Evolutionary conservation across 1,140 invertebrate genomes (phyloP), one percentile per base, ranked within the genome.

Genomic region (Drosophila repletoides): DNA sequence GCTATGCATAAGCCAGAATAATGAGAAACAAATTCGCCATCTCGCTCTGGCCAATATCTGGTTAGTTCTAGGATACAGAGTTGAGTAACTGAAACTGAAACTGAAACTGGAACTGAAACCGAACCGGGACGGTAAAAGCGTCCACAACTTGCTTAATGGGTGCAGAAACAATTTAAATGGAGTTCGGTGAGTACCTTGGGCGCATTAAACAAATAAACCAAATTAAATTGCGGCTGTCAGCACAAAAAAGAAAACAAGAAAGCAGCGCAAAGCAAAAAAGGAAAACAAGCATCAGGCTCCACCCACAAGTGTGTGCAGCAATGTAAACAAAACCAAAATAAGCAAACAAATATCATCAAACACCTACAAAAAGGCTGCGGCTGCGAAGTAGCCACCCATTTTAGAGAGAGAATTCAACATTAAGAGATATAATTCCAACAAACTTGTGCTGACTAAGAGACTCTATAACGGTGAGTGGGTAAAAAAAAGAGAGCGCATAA

Each of bases 271-370:
- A 12, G 4, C 22, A 49, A 38, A 59, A 19, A 51, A 52, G 5
- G 43, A 33, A 63, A 59, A 19, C 45, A 52, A 5, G 43, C 26
- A 63, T 12, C 52, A 55, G 46, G 72, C 76, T 59, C 76, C 76
- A 68, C 76, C 76, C 76, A 80, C 76, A 80, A 79, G 21, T 51
- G 58, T 43, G 41, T 52, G 41, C 51, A 48, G 17, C 48, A 56
- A 29, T 40, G 48, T 9, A 28, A 28, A 48, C 26, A 56, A 51
- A 51, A 61, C 15, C 28, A 58, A 59, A 17, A 46, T 31, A 66
- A 72, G 21, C 31, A 14, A 58, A 48, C 22, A 21, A 34, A 40
- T 19, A 58, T 40, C 15, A 19, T 10, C 12, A 21, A 34, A 45
- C 38, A 46, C 40, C 60, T 34, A 51, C 41, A 49, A 38, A 22